phyloP scores from a whole-genome alignment of 2,797 vertebrate species.

The Gymnothorax javanicus region DNA sequence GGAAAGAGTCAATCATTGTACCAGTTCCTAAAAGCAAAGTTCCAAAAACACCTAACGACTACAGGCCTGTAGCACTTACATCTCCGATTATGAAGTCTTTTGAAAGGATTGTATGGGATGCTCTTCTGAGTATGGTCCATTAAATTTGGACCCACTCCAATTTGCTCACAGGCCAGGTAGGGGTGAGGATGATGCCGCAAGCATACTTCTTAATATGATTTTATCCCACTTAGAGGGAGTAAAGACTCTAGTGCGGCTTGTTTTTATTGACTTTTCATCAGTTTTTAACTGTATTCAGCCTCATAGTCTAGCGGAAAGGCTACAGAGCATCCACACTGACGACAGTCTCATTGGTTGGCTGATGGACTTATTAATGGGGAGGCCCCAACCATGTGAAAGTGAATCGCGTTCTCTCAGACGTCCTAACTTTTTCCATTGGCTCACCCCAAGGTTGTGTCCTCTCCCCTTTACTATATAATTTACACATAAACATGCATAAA shows the following conservation, averaged over 20 bases:
- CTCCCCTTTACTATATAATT: neutral
- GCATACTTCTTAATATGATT: too few species aligned
- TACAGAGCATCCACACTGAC: neutral
- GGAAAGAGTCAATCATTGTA: too few species aligned
- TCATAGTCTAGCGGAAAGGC: neutral
- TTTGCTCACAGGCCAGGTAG: too few species aligned
- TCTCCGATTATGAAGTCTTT: too few species aligned
- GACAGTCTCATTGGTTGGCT: neutral
- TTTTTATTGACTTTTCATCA: neutral
- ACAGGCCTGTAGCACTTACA: too few species aligned
- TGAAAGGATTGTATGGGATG: too few species aligned
- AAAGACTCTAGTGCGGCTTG: neutral
- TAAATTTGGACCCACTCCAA: too few species aligned
- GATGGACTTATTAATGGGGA: neutral
- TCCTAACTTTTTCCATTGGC: neutral
- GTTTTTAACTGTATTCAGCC: neutral
- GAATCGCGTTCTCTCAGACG: slow-evolving; percentile 11
- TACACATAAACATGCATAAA: neutral
- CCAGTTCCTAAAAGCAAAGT: too few species aligned
- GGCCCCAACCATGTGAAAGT: neutral
- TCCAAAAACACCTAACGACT: too few species aligned
- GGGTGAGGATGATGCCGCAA: too few species aligned
- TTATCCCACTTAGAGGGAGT: too few species aligned
- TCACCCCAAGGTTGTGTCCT: slow-evolving; percentile 3
- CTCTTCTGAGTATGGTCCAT: too few species aligned